Evolutionary conservation across 2,797 vertebrate genomes (phyloP).

Genomic region (Brotula barbata): DNA sequence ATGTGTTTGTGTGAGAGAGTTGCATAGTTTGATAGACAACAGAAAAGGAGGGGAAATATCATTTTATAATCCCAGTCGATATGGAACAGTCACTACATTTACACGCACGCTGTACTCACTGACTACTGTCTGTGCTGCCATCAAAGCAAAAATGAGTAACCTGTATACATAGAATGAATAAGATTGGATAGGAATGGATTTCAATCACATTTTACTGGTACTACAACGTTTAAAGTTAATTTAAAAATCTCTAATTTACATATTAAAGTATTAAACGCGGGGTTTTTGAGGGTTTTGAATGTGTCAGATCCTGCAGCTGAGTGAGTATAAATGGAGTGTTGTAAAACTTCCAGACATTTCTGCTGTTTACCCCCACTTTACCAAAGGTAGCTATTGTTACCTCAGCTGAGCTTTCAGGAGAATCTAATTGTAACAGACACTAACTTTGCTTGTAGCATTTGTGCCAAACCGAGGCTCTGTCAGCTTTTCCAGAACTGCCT

Average conservation of each 20-base stretch:
- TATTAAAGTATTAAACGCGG: conserved; percentile 1
- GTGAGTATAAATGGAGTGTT: too few relatives aligned
- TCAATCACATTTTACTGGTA: too few relatives aligned
- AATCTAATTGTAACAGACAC: conserved; percentile 41
- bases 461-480: conserved; percentile 43
- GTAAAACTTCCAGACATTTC: conserved; percentile 20
- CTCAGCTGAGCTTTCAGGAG: conserved; percentile 33
- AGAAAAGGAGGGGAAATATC: too few relatives aligned
- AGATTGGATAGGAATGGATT: too few relatives aligned
- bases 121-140: neutral
- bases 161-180: too few relatives aligned
- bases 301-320: too few relatives aligned
- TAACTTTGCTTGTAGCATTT: conserved; percentile 33
- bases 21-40: conserved; percentile 35
- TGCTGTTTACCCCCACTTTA: conserved; percentile 30
- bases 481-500: conserved; percentile 58
- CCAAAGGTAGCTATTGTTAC: conserved; percentile 29
- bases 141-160: conserved; percentile 2
- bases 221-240: too few relatives aligned
- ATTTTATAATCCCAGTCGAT: too few relatives aligned
- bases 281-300: conserved; percentile 19
- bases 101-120: neutral
- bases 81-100: too few relatives aligned
- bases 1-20: conserved; percentile 5
- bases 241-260: too few relatives aligned